phyloP scores from a whole-genome alignment of 2,888 invertebrate genomes.

The Notodonta ziczac region DNA sequence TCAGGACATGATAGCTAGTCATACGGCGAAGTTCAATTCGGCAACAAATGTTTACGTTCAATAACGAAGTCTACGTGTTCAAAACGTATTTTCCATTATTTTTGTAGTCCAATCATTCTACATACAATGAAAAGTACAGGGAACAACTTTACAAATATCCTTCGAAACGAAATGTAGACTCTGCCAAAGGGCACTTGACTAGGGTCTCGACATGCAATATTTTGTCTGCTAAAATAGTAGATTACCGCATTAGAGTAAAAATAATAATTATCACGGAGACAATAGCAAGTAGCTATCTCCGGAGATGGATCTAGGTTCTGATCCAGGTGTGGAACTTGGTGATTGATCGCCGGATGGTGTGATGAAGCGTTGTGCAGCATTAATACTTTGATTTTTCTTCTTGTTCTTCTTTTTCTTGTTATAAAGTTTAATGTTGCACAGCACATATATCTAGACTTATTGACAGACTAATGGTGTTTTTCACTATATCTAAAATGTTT shows the following conservation, averaged over 20 bases:
- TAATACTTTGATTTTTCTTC: too few species aligned
- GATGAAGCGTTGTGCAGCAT: background rate
- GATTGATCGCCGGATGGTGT: background rate
- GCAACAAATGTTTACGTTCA: background rate
- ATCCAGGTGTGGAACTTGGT: background rate
- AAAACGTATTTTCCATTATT: background rate
- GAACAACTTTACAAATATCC: background rate
- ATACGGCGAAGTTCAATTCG: background rate
- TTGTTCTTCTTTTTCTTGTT: too few species aligned
- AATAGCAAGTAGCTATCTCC: background rate
- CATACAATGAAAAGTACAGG: background rate
- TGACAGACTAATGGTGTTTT: too few species aligned
- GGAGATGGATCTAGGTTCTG: too few species aligned
- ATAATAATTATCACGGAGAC: background rate
- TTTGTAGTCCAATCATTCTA: background rate
- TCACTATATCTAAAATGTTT: too few species aligned
- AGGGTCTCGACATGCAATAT: background rate
- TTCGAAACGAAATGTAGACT: background rate
- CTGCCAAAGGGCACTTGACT: background rate
- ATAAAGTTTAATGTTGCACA: too few species aligned
- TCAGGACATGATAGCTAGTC: background rate
- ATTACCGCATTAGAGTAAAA: background rate
- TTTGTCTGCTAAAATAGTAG: constrained; percentile 3
- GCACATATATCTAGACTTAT: too few species aligned
- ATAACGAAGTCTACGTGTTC: background rate